Evolutionary conservation across 2,797 vertebrate genomes (phyloP).

Genomic region (Diplodus puntazzo): DNA sequence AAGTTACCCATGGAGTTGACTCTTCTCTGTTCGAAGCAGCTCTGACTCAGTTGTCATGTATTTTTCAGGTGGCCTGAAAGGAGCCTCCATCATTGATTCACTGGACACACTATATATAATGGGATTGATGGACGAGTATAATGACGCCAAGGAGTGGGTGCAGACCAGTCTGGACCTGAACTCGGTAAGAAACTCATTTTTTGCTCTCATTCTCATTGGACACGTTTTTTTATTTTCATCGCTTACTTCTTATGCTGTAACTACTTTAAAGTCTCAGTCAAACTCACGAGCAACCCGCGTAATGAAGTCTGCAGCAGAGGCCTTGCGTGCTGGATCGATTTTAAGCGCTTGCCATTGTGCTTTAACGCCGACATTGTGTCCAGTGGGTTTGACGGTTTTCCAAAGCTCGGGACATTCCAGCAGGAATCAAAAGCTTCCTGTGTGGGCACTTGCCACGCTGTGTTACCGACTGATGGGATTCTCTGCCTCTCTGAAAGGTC

Average conservation of each 20-base stretch:
- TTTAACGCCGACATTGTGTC: constrained; percentile 44
- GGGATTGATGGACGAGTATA: constrained; percentile 94
- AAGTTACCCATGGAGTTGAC: background rate
- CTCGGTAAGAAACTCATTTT: constrained; percentile 84
- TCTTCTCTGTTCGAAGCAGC: background rate
- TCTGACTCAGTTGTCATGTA: constrained; percentile 11
- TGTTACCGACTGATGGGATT: constrained; percentile 71
- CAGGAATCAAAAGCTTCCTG: constrained; percentile 66
- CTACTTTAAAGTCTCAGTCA: constrained; percentile 16
- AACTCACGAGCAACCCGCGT: constrained; percentile 8
- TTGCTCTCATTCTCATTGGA: background rate
- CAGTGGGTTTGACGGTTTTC: constrained; percentile 53
- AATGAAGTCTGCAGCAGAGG: constrained; percentile 49
- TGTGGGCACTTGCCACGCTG: constrained; percentile 56
- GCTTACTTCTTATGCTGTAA: background rate
- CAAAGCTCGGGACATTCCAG: constrained; percentile 60
- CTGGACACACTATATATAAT: constrained; percentile 97
- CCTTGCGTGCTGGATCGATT: constrained; percentile 55
- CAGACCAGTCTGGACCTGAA: constrained; percentile 92
- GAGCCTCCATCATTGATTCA: constrained; percentile 95
- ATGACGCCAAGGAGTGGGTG: constrained; percentile 95
- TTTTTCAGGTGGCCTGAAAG: constrained; percentile 92
- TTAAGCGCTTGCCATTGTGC: constrained; percentile 48
- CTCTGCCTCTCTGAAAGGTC: constrained; percentile 47
- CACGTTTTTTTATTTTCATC: background rate